Base-by-base conservation (phyloP, 2,888 invertebrate species). In the Stenurella melanura region DNA sequence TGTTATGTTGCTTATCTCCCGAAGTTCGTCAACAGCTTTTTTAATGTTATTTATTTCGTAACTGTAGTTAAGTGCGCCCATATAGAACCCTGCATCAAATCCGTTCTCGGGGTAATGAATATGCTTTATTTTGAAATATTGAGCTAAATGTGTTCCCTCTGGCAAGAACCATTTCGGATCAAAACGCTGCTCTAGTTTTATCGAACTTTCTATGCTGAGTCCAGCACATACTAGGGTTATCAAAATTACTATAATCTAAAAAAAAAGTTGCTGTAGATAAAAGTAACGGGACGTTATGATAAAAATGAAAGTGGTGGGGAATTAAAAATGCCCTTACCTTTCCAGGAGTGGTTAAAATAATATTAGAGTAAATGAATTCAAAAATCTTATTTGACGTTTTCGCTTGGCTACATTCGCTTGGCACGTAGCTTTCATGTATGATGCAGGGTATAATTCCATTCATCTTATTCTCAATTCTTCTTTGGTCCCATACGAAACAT, bases 121-220 rank as follows among this genome's bases (percentile, higher is more conserved):
- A 69, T 91, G 91, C 71, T 92, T 90, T n/a, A 90, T 89, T 58
- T 89, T 85, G 4, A 93, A 84, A 87, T 92, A 96, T 72, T 93
- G 88, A 81, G 91, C 92, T 70, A 94, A 92, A 86, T 95, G 94
- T 0, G 94, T 93, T 15, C 69, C 78, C 71, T 93, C 91, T 0
- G 96, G 96, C 75, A 96, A 91, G 86, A 96, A 96, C 96, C 96
- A 96, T 73, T 91, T 91, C 0, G 94, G 94, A 88, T 96, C 95
- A 88, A 96, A 96, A 87, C 94, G 93, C 88, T 96, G 95, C 86
- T 95, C 93, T 71, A 96, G 89, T 81, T 91, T 91, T 71, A 93
- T 88, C 67, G 93, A 90, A 50, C 93, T 93, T 83, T 92, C 90
- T 73, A 93, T 90, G 85, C 94, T 94, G 77, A 93, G 90, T 26